Base-by-base conservation (phyloP, 2,797 vertebrate genomes). In the Galagoides demidoff region DNA sequence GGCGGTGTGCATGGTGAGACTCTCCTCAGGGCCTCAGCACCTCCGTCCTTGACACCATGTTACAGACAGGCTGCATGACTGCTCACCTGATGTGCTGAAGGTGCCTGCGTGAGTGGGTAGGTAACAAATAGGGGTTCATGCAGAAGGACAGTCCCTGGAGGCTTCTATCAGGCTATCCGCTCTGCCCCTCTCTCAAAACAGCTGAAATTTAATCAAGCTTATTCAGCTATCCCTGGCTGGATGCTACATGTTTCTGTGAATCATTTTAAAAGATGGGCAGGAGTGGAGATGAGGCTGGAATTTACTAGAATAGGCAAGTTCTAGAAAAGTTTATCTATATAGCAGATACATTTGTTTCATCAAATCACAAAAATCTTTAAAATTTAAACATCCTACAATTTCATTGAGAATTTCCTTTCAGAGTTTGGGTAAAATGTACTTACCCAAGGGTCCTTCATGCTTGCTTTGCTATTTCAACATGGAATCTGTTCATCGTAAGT, bases 201-300 rank as follows among this genome's bases (percentile, higher is more conserved):
- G 64, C n/a, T n/a, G 17, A n/a, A n/a, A 39, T 71, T 77, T 95
- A 90, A 92, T 90, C 77, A 84, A 43, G 27, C n/a, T 34, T 83
- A n/a, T 79, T 79, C 73, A 88, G 25, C 17, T 64, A 79, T 71
- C 20, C 45, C 31, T 66, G 37, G n/a, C 63, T 52, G 9, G 29
- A 57, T 64, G 13, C 8, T 64, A 93, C 71, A 27, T n/a, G 22
- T 9, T 84, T 82, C 31, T 61, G 31, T 89, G 66, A 89, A 78
- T 79, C n/a, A 86, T 68, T 94, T 31, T n/a, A 74, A 79, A 49
- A 9, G 1, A 70, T 17, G 34, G 16, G 2, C 20, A 85, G 5
- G 3, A 29, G 7, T 25, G 22, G 27, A 3, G 5, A 45, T 20
- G 11, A 11, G 14, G 20, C 5, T 43, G 73, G 8, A 57, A 25